A percentile compares a stretch with the other conserved stretches of the same genome.
Evolutionary conservation across 2,113 vertebrate genomes (phyloP).

Genomic region (Heloderma charlesbogerti): DNA sequence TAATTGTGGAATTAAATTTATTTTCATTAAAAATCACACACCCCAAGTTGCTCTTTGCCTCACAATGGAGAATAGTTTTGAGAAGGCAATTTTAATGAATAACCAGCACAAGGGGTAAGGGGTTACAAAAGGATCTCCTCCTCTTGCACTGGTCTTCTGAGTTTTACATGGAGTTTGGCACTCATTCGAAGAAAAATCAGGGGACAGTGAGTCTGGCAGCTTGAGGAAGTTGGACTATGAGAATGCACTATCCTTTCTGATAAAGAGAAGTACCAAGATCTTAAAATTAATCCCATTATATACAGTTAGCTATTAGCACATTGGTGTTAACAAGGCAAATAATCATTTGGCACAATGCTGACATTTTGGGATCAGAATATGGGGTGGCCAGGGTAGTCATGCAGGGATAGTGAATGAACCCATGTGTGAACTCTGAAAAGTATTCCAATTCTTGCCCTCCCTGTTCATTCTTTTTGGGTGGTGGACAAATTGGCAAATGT

Average conservation of each 20-base stretch:
- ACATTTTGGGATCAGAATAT: conserved; percentile 8
- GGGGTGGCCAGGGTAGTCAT: not conserved
- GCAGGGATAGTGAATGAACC: not conserved
- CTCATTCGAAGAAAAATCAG: not conserved
- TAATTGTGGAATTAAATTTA: no score
- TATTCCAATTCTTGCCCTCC: not conserved
- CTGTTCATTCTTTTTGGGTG: not conserved
- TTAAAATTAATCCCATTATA: rapidly evolving
- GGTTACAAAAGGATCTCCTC: not conserved
- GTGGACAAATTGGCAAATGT: not conserved
- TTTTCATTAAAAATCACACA: not conserved
- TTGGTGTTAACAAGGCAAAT: not conserved
- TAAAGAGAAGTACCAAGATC: not conserved
- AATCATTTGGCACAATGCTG: not conserved
- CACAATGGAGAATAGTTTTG: not conserved
- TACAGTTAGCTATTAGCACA: conserved; percentile 2
- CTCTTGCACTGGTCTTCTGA: not conserved
- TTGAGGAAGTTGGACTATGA: not conserved
- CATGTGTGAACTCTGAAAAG: not conserved
- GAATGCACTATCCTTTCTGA: not conserved
- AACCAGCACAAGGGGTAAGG: not conserved
- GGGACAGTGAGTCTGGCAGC: not conserved
- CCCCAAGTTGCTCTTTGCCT: not conserved
- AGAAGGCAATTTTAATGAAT: not conserved
- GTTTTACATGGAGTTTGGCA: not conserved